Evolutionary conservation across 2,888 invertebrate genomes (phyloP).

Genomic region (Fissipunctia ypsillon): DNA sequence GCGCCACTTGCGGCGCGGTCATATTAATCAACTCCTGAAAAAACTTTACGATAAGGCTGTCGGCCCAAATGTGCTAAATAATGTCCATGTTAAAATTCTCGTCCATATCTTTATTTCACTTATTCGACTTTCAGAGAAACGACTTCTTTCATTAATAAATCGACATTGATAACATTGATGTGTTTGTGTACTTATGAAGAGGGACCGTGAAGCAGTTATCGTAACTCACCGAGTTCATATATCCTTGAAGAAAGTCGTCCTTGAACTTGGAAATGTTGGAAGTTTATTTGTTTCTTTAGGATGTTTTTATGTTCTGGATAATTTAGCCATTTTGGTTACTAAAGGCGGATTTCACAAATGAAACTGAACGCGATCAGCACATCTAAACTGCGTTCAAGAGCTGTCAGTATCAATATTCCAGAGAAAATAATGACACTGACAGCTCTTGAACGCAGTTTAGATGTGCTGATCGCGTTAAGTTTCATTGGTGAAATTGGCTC

Average conservation of each 20-base stretch:
- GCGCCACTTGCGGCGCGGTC: too few species aligned
- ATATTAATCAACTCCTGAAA: neutral
- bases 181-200: slow-evolving; percentile 37
- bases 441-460: too few species aligned
- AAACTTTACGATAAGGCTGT: neutral
- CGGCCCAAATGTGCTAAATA: too few species aligned
- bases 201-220: slow-evolving; percentile 17
- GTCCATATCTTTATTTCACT: neutral
- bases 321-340: neutral
- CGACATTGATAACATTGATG: slow-evolving; percentile 21
- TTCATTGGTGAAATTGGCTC: too few species aligned
- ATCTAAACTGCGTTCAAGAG: too few species aligned
- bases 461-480: too few species aligned
- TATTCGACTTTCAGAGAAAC: neutral
- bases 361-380: too few species aligned
- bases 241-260: slow-evolving; percentile 11
- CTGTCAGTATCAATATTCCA: too few species aligned
- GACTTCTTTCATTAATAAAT: neutral
- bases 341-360: too few species aligned
- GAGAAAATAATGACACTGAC: too few species aligned
- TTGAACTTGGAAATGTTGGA: slow-evolving; percentile 6
- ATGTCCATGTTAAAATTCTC: neutral
- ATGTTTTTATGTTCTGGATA: neutral
- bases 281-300: slow-evolving; percentile 1
- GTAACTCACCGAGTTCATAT: slow-evolving; percentile 14